Conservation (phyloP, 2,113 vertebrate genomes). For the Mionectes macconnelli region DNA sequence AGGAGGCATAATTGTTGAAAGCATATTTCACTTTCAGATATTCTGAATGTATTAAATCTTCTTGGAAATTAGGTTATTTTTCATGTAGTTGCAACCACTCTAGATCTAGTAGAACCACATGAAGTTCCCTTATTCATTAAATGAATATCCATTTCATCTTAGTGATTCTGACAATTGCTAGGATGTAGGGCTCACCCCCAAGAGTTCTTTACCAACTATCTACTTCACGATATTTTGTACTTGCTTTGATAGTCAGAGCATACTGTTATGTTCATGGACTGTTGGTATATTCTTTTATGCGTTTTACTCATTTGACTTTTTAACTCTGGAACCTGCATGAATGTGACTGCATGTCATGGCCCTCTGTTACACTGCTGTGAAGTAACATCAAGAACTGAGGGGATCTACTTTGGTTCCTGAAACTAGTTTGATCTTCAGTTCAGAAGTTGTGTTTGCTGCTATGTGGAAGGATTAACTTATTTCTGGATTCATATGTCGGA, state of each 20-base stretch:
- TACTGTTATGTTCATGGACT: neutral
- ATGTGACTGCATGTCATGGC: neutral
- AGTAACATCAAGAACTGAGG: neutral
- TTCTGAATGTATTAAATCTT: neutral
- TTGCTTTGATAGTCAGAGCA: neutral
- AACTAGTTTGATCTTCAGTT: neutral
- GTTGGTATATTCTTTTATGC: neutral
- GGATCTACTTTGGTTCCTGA: neutral
- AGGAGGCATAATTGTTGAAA: neutral
- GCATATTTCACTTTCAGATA: neutral
- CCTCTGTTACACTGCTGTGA: neutral
- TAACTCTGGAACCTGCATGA: neutral
- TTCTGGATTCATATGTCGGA: neutral
- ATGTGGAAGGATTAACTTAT: neutral
- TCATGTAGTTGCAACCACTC: neutral
- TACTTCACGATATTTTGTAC: neutral
- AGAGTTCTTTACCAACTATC: neutral
- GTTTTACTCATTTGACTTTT: neutral
- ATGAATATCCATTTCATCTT: neutral
- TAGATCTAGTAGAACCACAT: neutral
- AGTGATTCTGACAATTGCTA: neutral
- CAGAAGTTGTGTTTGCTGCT: neutral
- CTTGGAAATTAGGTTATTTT: neutral
- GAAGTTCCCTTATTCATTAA: neutral
- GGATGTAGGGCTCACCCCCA: fast-evolving